Percentiles rank a stretch among this genome's conserved stretches.
These are phyloP conservation scores for Synanthedon tipuliformis DNA, from an alignment of 2,888 invertebrate genomes.

Conservation along the genomic window DNA sequence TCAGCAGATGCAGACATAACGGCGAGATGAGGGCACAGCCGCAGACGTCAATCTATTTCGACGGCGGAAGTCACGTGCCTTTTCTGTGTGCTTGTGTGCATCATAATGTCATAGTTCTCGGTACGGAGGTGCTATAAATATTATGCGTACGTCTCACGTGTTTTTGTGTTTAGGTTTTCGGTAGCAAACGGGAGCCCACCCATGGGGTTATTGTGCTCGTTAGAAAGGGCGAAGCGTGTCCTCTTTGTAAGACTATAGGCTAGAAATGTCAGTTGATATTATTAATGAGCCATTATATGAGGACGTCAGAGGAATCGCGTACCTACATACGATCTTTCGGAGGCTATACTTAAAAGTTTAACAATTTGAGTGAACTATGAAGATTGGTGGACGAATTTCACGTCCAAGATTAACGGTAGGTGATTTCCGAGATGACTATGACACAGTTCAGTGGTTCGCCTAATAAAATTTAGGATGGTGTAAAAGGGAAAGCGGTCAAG, in stretches of 20 bases:
- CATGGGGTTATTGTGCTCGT: slow-evolving; percentile 33
- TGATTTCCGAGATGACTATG: slow-evolving; percentile 4
- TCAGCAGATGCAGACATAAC: not conserved
- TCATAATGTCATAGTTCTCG: slow-evolving; percentile 50
- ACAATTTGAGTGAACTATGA: not conserved
- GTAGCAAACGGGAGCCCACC: slow-evolving; percentile 39
- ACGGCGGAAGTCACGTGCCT: slow-evolving; percentile 54
- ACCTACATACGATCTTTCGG: not conserved
- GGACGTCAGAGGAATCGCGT: not conserved
- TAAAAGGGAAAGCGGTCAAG: slow-evolving; percentile 14
- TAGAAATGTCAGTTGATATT: slow-evolving; percentile 36
- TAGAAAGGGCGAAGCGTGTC: slow-evolving; percentile 33
- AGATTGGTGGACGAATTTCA: not conserved
- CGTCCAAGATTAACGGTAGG: slow-evolving; percentile 4
- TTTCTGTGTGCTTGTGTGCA: slow-evolving; percentile 31
- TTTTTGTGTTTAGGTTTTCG: slow-evolving; percentile 7
- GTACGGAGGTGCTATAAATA: slow-evolving; percentile 50
- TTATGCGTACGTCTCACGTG: slow-evolving; percentile 20
- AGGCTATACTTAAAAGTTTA: not conserved
- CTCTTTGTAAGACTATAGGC: slow-evolving; percentile 25
- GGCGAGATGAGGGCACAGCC: slow-evolving; percentile 8
- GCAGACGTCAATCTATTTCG: slow-evolving; percentile 31
- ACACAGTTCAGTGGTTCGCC: slow-evolving; percentile 23
- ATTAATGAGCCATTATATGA: slow-evolving; percentile 24
- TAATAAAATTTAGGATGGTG: slow-evolving; percentile 29